phyloP scores from a whole-genome alignment of 2,797 vertebrate genomes.

The Lagocephalus sceleratus region DNA sequence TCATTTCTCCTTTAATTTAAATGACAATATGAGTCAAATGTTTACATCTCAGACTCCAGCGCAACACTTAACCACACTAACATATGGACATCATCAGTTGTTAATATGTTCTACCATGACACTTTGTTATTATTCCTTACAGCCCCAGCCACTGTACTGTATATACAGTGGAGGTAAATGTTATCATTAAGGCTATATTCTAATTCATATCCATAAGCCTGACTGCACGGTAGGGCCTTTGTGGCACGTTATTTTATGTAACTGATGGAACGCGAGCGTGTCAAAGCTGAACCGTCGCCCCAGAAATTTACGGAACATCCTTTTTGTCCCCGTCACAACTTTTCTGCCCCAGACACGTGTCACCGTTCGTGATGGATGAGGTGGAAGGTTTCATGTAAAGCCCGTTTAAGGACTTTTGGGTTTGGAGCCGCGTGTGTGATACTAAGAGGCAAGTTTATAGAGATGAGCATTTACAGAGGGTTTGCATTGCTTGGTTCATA shows the following conservation, averaged over 20 bases:
- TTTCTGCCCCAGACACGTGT: slow-evolving; percentile 55
- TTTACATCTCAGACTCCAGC: slow-evolving; percentile 14
- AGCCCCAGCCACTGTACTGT: slow-evolving; percentile 77
- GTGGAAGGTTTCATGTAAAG: slow-evolving; percentile 50
- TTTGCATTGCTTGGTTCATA: slow-evolving; percentile 24
- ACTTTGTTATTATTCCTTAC: slow-evolving; percentile 79
- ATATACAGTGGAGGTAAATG: slow-evolving; percentile 82
- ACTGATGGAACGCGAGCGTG: slow-evolving; percentile 68
- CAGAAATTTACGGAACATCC: slow-evolving; percentile 65
- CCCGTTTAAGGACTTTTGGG: slow-evolving; percentile 58
- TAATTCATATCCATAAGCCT: slow-evolving; percentile 76
- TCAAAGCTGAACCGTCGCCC: slow-evolving; percentile 63
- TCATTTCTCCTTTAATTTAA: background rate
- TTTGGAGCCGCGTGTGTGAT: slow-evolving; percentile 39
- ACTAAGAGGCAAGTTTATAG: slow-evolving; percentile 39
- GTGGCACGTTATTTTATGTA: slow-evolving; percentile 66
- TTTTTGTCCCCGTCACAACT: slow-evolving; percentile 58
- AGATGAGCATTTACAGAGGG: slow-evolving; percentile 30
- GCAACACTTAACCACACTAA: slow-evolving; percentile 58
- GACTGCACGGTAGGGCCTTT: slow-evolving; percentile 66
- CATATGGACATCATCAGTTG: slow-evolving; percentile 82
- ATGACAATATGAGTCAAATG: background rate
- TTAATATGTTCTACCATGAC: slow-evolving; percentile 77
- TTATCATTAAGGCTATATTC: slow-evolving; percentile 80
- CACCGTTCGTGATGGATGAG: slow-evolving; percentile 56